phyloP scores from a whole-genome alignment of 2,113 vertebrate species.

The Catharus minimus region DNA sequence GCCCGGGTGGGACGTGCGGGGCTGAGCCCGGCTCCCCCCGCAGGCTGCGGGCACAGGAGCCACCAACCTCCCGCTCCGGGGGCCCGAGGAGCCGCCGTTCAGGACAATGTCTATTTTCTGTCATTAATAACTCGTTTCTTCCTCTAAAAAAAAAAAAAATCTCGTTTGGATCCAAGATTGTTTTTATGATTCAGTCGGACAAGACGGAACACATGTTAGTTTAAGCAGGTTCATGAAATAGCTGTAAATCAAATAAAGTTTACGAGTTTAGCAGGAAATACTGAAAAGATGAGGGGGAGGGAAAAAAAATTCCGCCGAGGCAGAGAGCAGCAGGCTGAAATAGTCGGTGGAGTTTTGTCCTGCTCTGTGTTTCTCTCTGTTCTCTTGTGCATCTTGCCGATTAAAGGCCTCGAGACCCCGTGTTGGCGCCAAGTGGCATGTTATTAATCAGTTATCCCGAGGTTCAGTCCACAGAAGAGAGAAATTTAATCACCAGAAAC shows the following conservation, averaged over 20 bases:
- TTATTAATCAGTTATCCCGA: conserved; percentile 73
- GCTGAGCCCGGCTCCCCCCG: not conserved
- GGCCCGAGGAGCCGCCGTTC: not conserved
- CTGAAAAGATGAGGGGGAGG: conserved; percentile 52
- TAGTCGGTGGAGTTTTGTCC: conserved; percentile 27
- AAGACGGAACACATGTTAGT: conserved; percentile 74
- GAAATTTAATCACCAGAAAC: conserved; percentile 73
- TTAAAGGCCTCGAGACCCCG: conserved; percentile 68
- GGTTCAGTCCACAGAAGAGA: conserved; percentile 65
- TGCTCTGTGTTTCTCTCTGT: conserved; percentile 64
- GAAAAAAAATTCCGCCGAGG: not conserved
- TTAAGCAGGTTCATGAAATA: conserved; percentile 75
- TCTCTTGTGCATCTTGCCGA: conserved; percentile 62
- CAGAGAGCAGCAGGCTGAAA: conserved; percentile 36
- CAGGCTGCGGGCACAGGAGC: not conserved
- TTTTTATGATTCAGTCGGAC: conserved; percentile 71
- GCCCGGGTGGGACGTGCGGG: not conserved
- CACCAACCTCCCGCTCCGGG: not conserved
- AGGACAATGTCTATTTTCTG: conserved; percentile 41
- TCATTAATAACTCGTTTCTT: conserved; percentile 45
- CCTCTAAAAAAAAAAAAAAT: not conserved
- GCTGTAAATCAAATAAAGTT: conserved; percentile 76
- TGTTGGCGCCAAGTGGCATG: conserved; percentile 72
- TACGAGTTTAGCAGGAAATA: conserved; percentile 77
- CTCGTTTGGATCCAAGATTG: conserved; percentile 48